phyloP scores from a whole-genome alignment of 2,113 vertebrate genomes.

The Apeltes quadracus region DNA sequence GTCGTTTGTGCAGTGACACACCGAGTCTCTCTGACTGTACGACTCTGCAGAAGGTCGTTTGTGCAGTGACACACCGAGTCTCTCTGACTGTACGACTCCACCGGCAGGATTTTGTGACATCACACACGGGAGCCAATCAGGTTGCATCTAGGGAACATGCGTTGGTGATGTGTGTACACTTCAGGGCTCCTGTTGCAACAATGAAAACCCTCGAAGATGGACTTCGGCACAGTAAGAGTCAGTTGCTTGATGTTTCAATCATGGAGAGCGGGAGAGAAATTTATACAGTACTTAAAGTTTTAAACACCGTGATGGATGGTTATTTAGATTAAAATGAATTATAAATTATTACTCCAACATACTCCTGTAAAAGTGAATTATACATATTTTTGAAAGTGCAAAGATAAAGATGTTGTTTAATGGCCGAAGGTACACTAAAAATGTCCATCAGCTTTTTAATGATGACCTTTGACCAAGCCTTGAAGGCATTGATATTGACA shows the following conservation, averaged over 20 bases:
- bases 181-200: background rate
- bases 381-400: background rate
- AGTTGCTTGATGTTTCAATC: background rate
- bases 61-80: background rate
- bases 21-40: no score
- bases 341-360: no score
- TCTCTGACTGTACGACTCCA: no score
- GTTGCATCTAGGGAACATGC: no score
- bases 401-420: background rate
- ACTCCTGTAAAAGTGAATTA: no score
- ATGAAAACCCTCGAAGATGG: background rate
- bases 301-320: background rate
- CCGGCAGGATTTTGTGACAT: background rate
- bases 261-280: no score
- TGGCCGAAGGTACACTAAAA: background rate
- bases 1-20: background rate
- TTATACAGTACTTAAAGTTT: no score
- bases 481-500: background rate
- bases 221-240: background rate
- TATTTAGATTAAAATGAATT: background rate
- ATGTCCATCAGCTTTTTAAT: background rate
- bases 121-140: background rate
- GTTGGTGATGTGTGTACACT: background rate
- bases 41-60: background rate
- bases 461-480: constrained; percentile 24